Conservation (phyloP, 2,797 vertebrate species). For the Rachycentron canadum region DNA sequence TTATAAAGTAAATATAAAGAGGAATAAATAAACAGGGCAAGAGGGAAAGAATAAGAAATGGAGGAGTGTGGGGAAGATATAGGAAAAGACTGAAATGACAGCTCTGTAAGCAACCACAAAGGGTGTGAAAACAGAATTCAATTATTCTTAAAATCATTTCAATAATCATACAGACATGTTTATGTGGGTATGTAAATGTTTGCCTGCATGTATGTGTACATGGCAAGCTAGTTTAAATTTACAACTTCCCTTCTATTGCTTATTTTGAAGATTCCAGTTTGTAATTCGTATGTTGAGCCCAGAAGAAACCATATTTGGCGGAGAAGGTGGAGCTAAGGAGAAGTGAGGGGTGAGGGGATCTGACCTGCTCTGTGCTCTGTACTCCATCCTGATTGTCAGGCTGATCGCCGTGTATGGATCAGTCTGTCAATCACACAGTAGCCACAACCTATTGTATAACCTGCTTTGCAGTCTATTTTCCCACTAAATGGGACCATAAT, state of each 20-base stretch:
- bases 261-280: not conserved
- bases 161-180: not conserved
- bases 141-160: conserved; percentile 10
- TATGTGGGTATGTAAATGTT: conserved; percentile 1
- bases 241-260: conserved; percentile 20
- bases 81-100: not conserved
- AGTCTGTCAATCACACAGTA: no score
- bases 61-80: not conserved
- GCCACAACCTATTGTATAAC: no score
- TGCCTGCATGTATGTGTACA: conserved; percentile 1
- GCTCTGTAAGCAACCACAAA: not conserved
- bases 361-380: no score
- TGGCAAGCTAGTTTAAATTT: conserved; percentile 24
- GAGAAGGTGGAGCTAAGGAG: no score
- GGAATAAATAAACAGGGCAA: conserved; percentile 12
- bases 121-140: conserved; percentile 12
- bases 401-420: no score
- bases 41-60: not conserved
- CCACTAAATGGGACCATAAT: no score
- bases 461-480: no score
- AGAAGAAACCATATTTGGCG: no score
- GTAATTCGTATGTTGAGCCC: no score
- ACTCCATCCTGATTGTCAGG: no score
- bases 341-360: no score
- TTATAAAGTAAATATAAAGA: conserved; percentile 28